phyloP scores from a whole-genome alignment of 2,797 vertebrate species.

The Clarias fuscus region DNA sequence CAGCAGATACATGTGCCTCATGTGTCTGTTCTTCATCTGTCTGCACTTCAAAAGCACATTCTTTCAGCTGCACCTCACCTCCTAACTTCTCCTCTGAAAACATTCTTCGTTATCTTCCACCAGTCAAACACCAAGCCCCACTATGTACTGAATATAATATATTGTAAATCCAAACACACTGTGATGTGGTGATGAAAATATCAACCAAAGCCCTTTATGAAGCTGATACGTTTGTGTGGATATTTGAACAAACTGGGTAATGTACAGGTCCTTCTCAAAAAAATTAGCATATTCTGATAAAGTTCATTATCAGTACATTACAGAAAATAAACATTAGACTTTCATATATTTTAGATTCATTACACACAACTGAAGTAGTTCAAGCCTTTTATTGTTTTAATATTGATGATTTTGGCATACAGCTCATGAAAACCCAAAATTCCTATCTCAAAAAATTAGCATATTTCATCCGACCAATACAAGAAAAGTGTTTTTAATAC shows the following conservation, averaged over 20 bases:
- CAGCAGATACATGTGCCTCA: conserved; percentile 18
- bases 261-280: no score
- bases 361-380: no score
- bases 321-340: no score
- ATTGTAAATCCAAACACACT: background rate
- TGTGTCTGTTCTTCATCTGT: conserved; percentile 46
- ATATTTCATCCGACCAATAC: no score
- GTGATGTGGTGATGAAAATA: background rate
- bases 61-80: conserved; percentile 41
- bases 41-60: conserved; percentile 58
- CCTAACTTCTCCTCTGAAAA: background rate
- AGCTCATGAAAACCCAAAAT: no score
- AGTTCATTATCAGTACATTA: no score
- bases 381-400: no score
- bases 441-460: no score
- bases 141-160: background rate
- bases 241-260: background rate
- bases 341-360: no score
- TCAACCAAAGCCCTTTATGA: background rate
- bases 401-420: no score
- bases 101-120: background rate
- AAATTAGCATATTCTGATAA: no score
- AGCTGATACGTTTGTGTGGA: background rate
- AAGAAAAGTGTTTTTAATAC: no score
- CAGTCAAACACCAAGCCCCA: background rate